A percentile compares a stretch with the other conserved stretches of the same genome.
Conservation (phyloP, 2,797 vertebrate genomes). For the Fratercula arctica region DNA sequence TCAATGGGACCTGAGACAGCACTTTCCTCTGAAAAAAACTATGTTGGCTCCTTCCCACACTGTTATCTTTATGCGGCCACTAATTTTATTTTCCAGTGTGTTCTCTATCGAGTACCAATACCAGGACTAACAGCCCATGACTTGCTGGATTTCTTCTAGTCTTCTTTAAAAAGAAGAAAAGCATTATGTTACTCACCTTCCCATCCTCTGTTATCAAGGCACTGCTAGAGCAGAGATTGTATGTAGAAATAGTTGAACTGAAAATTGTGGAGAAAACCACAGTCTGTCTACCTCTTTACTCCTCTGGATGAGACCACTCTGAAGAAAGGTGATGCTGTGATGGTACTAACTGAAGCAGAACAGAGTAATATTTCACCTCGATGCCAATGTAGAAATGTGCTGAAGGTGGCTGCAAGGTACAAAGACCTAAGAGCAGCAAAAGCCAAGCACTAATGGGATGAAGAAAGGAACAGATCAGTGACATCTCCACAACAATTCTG, state of each 20-base stretch:
- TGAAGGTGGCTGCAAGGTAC: neutral
- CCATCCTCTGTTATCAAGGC: neutral
- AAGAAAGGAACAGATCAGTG: fast-evolving
- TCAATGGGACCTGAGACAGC: neutral
- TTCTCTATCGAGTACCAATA: neutral
- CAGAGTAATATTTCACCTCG: neutral
- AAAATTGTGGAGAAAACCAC: neutral
- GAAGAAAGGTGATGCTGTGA: neutral
- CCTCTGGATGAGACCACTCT: neutral
- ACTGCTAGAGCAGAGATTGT: neutral
- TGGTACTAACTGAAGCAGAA: neutral
- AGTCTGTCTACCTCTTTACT: neutral
- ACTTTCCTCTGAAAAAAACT: neutral
- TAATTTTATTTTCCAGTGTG: neutral
- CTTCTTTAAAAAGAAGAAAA: neutral
- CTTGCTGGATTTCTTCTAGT: neutral
- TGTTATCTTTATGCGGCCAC: neutral
- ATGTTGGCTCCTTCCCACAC: neutral
- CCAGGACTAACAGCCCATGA: neutral
- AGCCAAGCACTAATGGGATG: neutral
- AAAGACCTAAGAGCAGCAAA: neutral
- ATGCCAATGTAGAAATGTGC: neutral
- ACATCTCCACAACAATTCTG: neutral
- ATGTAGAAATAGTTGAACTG: neutral
- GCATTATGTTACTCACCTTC: neutral